Evolutionary conservation across 2,113 vertebrate species (phyloP).

Genomic region (Odontophorus gujanensis): DNA sequence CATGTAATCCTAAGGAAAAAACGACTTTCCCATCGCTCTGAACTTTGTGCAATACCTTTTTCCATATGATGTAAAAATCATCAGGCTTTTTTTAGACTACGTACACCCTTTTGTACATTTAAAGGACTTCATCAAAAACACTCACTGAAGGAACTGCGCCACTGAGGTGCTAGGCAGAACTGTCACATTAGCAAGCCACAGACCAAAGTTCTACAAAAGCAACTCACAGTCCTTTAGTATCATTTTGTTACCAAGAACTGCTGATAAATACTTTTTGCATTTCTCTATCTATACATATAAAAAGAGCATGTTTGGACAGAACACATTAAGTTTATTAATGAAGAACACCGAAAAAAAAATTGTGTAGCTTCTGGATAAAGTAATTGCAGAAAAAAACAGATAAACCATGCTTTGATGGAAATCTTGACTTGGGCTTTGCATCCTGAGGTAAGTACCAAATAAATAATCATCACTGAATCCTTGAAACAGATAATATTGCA

Average conservation of each 20-base stretch:
- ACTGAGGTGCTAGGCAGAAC: not conserved
- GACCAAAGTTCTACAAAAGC: not conserved
- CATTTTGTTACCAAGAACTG: not conserved
- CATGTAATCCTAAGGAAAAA: not conserved
- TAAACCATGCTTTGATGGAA: not conserved
- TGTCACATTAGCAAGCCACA: not conserved
- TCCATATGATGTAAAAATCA: accelerated
- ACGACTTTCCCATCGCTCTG: not conserved
- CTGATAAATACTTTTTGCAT: not conserved
- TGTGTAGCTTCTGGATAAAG: not conserved
- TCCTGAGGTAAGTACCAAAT: not conserved
- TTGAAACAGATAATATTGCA: not conserved
- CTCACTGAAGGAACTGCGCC: not conserved
- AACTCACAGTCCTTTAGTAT: not conserved
- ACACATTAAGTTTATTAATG: not conserved
- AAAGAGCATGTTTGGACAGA: not conserved
- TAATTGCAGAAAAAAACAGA: not conserved
- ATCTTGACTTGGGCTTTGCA: not conserved
- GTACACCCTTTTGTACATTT: accelerated
- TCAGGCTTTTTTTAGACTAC: not conserved
- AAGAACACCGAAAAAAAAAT: not conserved
- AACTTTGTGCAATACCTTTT: not conserved
- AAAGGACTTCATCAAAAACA: not conserved
- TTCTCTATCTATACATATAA: not conserved
- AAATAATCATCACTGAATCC: not conserved